phyloP scores from a whole-genome alignment of 2,888 invertebrate species.

The Pasiphila rectangulata region DNA sequence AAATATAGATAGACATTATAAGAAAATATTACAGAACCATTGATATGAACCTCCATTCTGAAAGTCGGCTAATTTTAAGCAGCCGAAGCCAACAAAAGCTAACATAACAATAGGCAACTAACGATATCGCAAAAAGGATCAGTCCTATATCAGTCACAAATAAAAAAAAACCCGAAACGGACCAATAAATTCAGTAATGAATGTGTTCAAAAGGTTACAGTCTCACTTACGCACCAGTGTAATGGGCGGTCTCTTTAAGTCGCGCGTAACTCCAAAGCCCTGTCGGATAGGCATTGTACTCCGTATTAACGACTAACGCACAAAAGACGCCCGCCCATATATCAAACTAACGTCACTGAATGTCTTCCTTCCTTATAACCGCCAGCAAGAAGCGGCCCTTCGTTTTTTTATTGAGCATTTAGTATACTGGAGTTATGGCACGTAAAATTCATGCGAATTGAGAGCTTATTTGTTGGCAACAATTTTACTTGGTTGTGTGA shows the following conservation, averaged over 20 bases:
- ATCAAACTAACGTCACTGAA: slow-evolving; percentile 79
- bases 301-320: slow-evolving; percentile 74
- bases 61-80: background rate
- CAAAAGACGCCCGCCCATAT: slow-evolving; percentile 74
- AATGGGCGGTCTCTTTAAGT: slow-evolving; percentile 56
- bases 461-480: slow-evolving; percentile 33
- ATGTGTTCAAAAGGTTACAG: slow-evolving; percentile 24
- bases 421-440: slow-evolving; percentile 65
- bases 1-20: too few species aligned
- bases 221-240: slow-evolving; percentile 39
- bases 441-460: slow-evolving; percentile 56
- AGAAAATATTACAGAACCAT: too few species aligned
- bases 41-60: too few species aligned
- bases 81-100: background rate
- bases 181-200: slow-evolving; percentile 25
- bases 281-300: slow-evolving; percentile 68
- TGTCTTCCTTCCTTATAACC: slow-evolving; percentile 77
- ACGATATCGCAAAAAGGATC: slow-evolving; percentile 9
- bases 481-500: too few species aligned
- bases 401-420: slow-evolving; percentile 72
- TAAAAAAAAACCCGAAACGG: slow-evolving; percentile 20
- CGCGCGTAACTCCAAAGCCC: slow-evolving; percentile 62
- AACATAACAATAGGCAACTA: background rate
- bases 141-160: slow-evolving; percentile 17
- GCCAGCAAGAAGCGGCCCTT: slow-evolving; percentile 64